phyloP scores from a whole-genome alignment of 2,113 vertebrate genomes.

The Ictidomys tridecemlineatus region DNA sequence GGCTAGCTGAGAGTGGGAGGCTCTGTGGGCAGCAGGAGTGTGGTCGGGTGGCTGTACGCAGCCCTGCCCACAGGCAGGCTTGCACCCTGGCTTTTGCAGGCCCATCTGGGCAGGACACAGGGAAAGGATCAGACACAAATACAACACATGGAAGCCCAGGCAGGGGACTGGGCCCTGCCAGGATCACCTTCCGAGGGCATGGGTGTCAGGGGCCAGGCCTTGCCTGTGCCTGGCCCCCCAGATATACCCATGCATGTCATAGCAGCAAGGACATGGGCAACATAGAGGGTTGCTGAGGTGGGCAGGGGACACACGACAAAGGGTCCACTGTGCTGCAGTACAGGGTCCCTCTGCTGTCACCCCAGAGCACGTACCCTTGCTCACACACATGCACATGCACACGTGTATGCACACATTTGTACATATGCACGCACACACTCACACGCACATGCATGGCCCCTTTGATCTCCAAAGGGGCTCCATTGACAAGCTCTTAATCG shows the following conservation, averaged over 20 bases:
- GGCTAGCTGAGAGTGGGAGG: constrained; percentile 85
- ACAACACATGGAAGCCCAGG: neutral
- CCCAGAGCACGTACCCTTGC: neutral
- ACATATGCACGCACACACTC: neutral
- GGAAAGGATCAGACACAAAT: neutral
- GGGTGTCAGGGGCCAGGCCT: neutral
- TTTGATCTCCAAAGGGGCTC: constrained; percentile 93
- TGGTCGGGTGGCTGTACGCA: constrained; percentile 62
- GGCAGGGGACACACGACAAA: neutral
- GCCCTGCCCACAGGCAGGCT: constrained; percentile 65
- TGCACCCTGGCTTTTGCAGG: neutral
- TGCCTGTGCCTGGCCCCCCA: neutral
- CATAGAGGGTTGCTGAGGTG: neutral
- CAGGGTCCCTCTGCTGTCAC: neutral
- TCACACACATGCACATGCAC: neutral
- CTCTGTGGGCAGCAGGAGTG: constrained; percentile 32
- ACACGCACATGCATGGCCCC: constrained; percentile 72
- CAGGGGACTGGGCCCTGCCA: neutral
- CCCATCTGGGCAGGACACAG: neutral
- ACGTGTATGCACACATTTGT: too few species aligned
- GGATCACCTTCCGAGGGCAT: neutral
- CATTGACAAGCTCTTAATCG: constrained; percentile 90
- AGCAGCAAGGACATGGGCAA: neutral
- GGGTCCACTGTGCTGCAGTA: neutral
- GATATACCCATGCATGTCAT: neutral